Evolutionary conservation across 2,888 invertebrate species (phyloP), one percentile per base, ranked within the genome.

Genomic region (Biston stratarius): DNA sequence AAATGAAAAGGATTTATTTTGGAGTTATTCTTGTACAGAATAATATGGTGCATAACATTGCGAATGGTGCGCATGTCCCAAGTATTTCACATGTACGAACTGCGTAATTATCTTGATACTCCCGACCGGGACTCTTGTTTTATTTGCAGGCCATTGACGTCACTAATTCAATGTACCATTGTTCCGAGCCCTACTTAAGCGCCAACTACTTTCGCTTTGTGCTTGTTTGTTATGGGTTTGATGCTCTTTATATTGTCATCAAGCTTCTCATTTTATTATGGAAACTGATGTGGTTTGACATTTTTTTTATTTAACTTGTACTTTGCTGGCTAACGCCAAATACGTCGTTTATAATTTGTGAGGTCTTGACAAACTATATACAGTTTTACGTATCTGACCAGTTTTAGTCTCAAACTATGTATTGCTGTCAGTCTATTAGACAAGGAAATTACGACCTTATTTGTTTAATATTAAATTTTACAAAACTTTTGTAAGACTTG

Each of bases 81-180:
- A 53, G n/a, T 38, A 33, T 24, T 14, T 33, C 42, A 49, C 8
- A 34, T 57, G 56, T 6, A 42, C 51, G 49, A 34, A 34, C 36
- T 64, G 36, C 58, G 47, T 53, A 49, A 64, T 65, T 56, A 49
- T 56, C 40, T 56, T 6, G 53, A 48, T 42, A 36, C 53, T 34
- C 60, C 61, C 36, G 36, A 58, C 24, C 9, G 33, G 51, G 61
- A 55, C 55, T 58, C 10, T n/a, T 57, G 55, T 56, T 56, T 59
- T 63, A 62, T 67, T 59, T 56, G 49, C 45, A 55, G 60, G 24
- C 34, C 52, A 67, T 70, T 71, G 74, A 73, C 74, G 74, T 74
- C 74, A 74, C 64, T 42, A 49, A 33, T 42, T 59, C 49, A 62
- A 64, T 12, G 63, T 69, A 53, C 58, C 64, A 71, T 74, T 74